Percentiles rank a stretch among this genome's conserved stretches.
Evolutionary conservation across 2,797 vertebrate species (phyloP).

Genomic region (Cyprinella venusta): DNA sequence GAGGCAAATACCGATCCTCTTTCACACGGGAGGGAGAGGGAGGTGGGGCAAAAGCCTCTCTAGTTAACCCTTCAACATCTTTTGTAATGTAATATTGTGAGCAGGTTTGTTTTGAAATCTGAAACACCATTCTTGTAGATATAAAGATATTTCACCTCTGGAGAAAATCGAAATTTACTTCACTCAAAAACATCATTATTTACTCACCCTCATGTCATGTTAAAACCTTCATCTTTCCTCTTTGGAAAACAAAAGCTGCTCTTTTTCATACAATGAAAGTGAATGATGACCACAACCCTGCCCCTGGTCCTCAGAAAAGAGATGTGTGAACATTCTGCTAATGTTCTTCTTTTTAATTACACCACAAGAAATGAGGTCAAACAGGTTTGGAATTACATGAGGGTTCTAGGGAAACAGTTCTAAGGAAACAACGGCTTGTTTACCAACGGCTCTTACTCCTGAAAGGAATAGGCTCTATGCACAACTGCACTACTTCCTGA

Average conservation of each 20-base stretch:
- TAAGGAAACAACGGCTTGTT: not conserved
- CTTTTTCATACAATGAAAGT: not conserved
- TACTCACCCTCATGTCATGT: not conserved
- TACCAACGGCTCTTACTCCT: too few species aligned
- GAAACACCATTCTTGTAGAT: not conserved
- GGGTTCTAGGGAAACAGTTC: not conserved
- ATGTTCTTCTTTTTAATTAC: not conserved
- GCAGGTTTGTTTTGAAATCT: too few species aligned
- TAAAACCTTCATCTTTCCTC: not conserved
- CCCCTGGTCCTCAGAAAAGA: too few species aligned
- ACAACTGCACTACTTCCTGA: too few species aligned
- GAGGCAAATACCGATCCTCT: conserved; percentile 34
- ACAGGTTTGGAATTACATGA: not conserved
- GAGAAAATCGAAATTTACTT: too few species aligned
- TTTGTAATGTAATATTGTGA: not conserved
- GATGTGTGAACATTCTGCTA: not conserved
- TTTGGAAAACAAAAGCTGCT: not conserved
- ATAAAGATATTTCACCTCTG: too few species aligned
- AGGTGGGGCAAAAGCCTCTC: conserved; percentile 58
- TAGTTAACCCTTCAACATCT: conserved; percentile 58
- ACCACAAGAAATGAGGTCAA: not conserved
- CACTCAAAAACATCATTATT: not conserved
- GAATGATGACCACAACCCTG: too few species aligned
- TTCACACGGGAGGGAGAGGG: conserved; percentile 33
- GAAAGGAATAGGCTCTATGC: too few species aligned